Evolutionary conservation across 2,113 vertebrate species (phyloP), one percentile per base, ranked within the genome.

Genomic region (Syngnathus typhle): DNA sequence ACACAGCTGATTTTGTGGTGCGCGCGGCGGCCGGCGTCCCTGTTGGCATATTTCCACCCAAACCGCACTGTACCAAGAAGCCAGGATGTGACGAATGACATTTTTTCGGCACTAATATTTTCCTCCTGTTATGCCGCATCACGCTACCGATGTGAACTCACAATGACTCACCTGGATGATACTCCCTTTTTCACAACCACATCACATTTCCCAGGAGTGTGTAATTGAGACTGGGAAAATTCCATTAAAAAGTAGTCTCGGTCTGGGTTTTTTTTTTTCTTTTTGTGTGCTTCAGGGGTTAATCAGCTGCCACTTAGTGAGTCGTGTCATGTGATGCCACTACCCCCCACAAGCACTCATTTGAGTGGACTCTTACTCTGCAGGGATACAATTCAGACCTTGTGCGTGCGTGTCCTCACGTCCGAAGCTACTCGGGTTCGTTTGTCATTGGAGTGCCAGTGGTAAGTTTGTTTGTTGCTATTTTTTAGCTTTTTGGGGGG

Each of bases 91-190:
- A 12, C 21, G 52, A 27, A 27, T 2, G n/a, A 43, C 46, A 49
- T 49, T 49, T 49, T 71, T 80, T 77, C 66, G 21, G 63, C 59
- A 32, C 3, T 73, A 83, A 82, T 81, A 78, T 89, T 81, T 72
- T 10, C 27, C 0, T 27, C 67, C 56, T 65, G 59, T 49, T 37
- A 12, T 70, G 70, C 39, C 37, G 47, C 60, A 55, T 49, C 41
- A 18, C 69, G 70, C n/a, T 37, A 63, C 59, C 49, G 73, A 70
- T 44, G 62, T 80, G 62, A 64, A n/a, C 61, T 67, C 10, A 52
- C 1, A 3, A n/a, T 65, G 49, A 58, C 65, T 73, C 36, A 47
- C 39, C 46, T 23, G 18, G 43, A 67, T 62, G 61, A 23, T 19
- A 72, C 62, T 73, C 1, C 11, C 7, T 61, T 47, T 59, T 68